These are phyloP conservation scores for Calephelis nemesis DNA, from an alignment of 1,140 invertebrate genomes.

Conservation along the genomic window DNA sequence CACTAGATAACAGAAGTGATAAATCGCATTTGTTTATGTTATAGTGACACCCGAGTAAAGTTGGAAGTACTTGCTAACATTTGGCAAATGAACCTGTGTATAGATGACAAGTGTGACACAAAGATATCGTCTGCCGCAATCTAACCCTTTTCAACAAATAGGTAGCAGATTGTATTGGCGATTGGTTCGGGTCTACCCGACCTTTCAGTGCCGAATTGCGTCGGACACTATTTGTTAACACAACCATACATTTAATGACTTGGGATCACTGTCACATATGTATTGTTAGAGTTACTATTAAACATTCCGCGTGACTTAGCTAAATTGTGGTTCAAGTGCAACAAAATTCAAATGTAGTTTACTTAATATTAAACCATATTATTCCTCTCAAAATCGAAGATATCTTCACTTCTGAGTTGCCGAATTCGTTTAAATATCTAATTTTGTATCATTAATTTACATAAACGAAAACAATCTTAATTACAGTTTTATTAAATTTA, in stretches of 20 bases:
- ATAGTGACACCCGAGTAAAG: too few species aligned
- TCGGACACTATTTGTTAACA: neutral
- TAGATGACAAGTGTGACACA: constrained; percentile 6
- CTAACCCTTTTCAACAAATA: constrained; percentile 17
- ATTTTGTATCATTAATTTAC: too few species aligned
- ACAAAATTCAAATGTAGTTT: too few species aligned
- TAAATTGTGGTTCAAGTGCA: too few species aligned
- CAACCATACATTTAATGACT: constrained; percentile 1
- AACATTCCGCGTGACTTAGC: neutral
- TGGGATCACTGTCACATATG: neutral
- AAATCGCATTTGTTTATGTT: too few species aligned
- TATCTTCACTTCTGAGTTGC: too few species aligned
- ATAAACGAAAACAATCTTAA: too few species aligned
- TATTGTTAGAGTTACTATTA: neutral
- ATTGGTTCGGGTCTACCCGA: neutral
- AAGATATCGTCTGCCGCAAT: constrained; percentile 10
- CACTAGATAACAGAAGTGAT: too few species aligned
- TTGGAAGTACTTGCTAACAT: neutral
- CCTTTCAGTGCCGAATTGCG: constrained; percentile 10
- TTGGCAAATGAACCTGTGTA: constrained; percentile 2
- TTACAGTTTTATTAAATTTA: too few species aligned
- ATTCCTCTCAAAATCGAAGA: too few species aligned
- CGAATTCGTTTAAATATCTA: too few species aligned
- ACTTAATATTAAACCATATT: too few species aligned
- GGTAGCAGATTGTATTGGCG: constrained; percentile 14